Evolutionary conservation across 2,888 invertebrate genomes (phyloP), one percentile per base, ranked within the genome.

Genomic region (Synergus japonicus): DNA sequence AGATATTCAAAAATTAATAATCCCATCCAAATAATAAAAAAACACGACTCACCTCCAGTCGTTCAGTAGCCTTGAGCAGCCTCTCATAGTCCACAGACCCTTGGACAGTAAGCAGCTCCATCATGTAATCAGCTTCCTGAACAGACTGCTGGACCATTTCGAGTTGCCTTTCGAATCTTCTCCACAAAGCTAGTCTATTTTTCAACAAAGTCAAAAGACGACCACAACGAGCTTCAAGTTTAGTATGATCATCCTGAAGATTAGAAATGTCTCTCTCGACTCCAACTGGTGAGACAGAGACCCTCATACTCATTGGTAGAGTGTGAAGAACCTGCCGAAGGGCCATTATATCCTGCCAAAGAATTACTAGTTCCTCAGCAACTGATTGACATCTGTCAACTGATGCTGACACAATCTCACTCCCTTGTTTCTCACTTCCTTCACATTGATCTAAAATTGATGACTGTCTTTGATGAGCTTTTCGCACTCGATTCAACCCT

Each of bases 41-140:
- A 80, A 76, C 5, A 58, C 12, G 58, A 93, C 94, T 94, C 87
- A 97, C 97, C 95, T 97, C 97, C 79, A 97, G 93, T 88, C 97
- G 94, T 92, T 97, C 97, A 0, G 97, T 97, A 64, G 97, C 97
- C 89, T 96, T 97, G 77, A 96, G 93, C 80, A 97, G 93, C 10
- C 97, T 94, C 84, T 97, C 96, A 88, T 97, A 97, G 91, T 97
- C 97, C 18, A 97, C 96, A 82, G 96, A 96, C 1, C 97, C 97
- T 89, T 97, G 97, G 0, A 97, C 96, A 0, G 96, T 96, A 15
- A 97, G 93, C 80, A 97, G 93, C 85, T 97, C 97, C 93, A 97
- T 96, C 97, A 97, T 97, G 87, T 97, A 97, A 90, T 97, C 97
- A 0, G 97, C 96, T 87, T 97, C 97, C 79, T 96, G 95, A 0